Evolutionary conservation across 2,113 vertebrate genomes (phyloP).

Genomic region (Petrocephalus microphthalmus): DNA sequence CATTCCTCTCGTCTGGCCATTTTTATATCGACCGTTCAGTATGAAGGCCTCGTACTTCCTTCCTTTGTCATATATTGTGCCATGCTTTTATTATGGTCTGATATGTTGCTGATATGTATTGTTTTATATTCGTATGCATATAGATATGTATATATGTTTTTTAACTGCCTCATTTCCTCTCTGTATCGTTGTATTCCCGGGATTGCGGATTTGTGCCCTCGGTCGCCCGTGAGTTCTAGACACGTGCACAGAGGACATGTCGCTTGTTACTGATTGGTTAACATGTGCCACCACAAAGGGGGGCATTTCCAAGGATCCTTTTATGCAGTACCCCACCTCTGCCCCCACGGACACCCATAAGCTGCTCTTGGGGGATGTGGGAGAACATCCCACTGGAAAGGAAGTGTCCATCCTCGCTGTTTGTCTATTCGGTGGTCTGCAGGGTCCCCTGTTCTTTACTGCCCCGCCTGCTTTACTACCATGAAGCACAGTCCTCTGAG

Average conservation of each 20-base stretch:
- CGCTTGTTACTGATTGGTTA: neutral
- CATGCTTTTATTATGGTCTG: constrained; percentile 13
- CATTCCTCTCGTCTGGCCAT: neutral
- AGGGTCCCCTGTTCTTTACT: neutral
- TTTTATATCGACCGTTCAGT: constrained; percentile 8
- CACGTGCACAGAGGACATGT: neutral
- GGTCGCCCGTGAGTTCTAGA: neutral
- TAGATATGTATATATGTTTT: constrained; percentile 17
- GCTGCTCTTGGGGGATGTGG: no score
- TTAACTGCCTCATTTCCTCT: constrained; percentile 14
- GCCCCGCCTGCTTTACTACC: neutral
- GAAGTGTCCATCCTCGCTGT: neutral
- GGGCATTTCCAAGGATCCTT: neutral
- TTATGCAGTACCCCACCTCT: neutral
- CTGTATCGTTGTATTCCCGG: neutral
- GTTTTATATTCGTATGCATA: constrained; percentile 21
- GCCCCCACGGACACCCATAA: neutral
- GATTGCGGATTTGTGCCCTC: neutral
- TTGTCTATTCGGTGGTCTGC: neutral
- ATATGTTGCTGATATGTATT: constrained; percentile 12
- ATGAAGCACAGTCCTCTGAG: neutral
- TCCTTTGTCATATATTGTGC: constrained; percentile 13
- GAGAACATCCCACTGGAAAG: neutral
- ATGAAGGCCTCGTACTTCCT: constrained; percentile 7
- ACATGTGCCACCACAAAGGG: neutral